Base-by-base conservation (phyloP, 2,113 vertebrate genomes). In the Ranitomeya variabilis region DNA sequence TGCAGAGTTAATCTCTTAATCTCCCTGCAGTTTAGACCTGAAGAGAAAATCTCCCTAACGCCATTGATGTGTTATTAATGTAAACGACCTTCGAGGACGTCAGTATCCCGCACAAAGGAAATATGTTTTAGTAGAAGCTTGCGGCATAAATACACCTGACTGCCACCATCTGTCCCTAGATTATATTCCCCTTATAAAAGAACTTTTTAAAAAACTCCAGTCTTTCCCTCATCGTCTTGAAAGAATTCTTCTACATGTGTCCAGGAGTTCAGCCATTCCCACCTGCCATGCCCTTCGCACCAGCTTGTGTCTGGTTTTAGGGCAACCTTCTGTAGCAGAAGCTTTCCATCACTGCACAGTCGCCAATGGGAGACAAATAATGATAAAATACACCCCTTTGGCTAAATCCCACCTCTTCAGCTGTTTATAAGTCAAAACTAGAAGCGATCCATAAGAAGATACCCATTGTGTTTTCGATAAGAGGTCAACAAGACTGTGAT, bases 51-150 rank as follows among this genome's bases (percentile, higher is more conserved):
- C 26, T 62, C 71, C 57, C 26, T 86, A 69, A 87, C 60, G 80
- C 62, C 45, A 59, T 6, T 71, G 52, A 87, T 80, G 59, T 80
- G 86, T 80, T 81, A 80, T 87, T 80, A 87, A 87, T 87, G 86
- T 52, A 87, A 87, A 80, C 16, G 78, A 87, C 86, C 86, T 87
- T 87, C 45, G 31, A 80, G 78, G 52, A 87, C 62, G 62, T 45
- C 55, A 21, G 60, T 80, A 69, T 71, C 71, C 23, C 12, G 16
- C 9, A 88, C 79, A 59, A 8, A 80, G 66, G 21, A 82, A 59
- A 37, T 54, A 15, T 26, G 55, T 74, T 74, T 81, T 73, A 81
- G 67, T 7, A 26, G 15, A 76, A 62, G 86, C 86, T 80, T 2
- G 7, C 0, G 71, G 77, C 77, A 71, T 87, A 80, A 87, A 80